These are phyloP conservation scores for Rhinichthys klamathensis DNA, from an alignment of 2,113 vertebrate species.

Conservation along the genomic window DNA sequence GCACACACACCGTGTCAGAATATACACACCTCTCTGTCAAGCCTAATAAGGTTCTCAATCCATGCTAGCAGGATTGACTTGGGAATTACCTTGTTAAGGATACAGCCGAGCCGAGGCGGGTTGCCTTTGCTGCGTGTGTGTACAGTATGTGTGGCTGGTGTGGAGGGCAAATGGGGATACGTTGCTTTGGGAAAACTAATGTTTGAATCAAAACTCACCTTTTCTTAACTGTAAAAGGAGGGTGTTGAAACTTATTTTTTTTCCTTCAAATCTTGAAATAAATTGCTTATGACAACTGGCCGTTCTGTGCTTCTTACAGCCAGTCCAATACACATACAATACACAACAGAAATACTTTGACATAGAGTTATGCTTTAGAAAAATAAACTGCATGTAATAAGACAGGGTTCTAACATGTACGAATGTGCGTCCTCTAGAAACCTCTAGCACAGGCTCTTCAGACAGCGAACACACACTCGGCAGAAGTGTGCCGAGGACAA, in stretches of 20 bases:
- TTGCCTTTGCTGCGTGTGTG: neutral
- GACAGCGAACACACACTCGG: conserved; percentile 2
- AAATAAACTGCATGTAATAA: conserved; percentile 4
- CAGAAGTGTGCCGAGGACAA: conserved; percentile 37
- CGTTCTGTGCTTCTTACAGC: neutral
- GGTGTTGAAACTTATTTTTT: neutral
- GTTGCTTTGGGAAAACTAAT: neutral
- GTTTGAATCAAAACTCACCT: neutral
- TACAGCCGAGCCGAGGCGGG: neutral
- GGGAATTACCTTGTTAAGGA: conserved; percentile 43
- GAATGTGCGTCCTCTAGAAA: neutral
- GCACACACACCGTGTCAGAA: conserved; percentile 41
- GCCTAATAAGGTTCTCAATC: conserved; percentile 54
- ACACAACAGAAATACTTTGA: conserved; percentile 2
- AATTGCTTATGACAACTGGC: neutral
- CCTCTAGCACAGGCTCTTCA: neutral
- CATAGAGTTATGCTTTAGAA: neutral
- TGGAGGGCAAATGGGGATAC: neutral
- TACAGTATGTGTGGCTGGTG: neutral
- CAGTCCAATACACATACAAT: neutral
- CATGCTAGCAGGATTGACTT: conserved; percentile 28
- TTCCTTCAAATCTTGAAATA: neutral
- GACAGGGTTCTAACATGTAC: neutral
- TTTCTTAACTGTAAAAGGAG: neutral
- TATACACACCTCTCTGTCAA: conserved; percentile 43